phyloP scores from a whole-genome alignment of 2,113 vertebrate species.

The Oplegnathus fasciatus region DNA sequence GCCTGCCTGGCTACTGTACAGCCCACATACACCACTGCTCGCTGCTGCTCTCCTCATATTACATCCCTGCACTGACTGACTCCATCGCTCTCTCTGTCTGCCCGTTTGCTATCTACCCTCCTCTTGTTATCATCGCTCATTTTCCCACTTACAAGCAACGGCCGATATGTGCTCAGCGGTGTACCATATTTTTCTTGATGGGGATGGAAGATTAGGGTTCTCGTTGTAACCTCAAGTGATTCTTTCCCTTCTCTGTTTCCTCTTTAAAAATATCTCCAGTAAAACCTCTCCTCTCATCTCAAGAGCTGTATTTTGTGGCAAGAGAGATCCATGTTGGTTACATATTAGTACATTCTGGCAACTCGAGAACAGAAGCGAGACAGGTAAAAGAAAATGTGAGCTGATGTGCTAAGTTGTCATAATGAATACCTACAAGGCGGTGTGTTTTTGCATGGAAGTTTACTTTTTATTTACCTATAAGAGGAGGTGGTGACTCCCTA shows the following conservation, averaged over 20 bases:
- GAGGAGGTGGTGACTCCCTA: constrained; percentile 45
- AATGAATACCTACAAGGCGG: constrained; percentile 3
- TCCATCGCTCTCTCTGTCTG: constrained; percentile 38
- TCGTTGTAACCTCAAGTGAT: background rate
- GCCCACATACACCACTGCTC: constrained; percentile 60
- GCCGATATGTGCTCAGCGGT: constrained; percentile 9
- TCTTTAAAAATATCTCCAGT: constrained; percentile 26
- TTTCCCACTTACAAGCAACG: constrained; percentile 25
- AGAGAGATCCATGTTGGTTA: constrained; percentile 1
- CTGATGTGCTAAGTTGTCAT: constrained; percentile 3
- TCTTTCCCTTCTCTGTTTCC: constrained; percentile 4
- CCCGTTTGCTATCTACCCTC: constrained; percentile 41
- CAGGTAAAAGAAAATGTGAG: background rate
- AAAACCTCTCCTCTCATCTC: constrained; percentile 12
- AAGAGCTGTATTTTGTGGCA: constrained; percentile 9
- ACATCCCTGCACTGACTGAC: constrained; percentile 41
- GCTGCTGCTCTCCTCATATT: constrained; percentile 53
- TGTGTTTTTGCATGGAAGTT: constrained; percentile 3
- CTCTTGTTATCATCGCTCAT: constrained; percentile 29
- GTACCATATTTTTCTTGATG: constrained; percentile 29
- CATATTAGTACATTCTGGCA: background rate
- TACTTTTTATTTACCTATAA: constrained; percentile 34
- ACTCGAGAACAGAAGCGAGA: background rate
- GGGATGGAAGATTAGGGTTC: constrained; percentile 22
- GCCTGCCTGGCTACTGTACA: constrained; percentile 58